Evolutionary conservation across 2,888 invertebrate species (phyloP).

Genomic region (Cactoblastis cactorum): DNA sequence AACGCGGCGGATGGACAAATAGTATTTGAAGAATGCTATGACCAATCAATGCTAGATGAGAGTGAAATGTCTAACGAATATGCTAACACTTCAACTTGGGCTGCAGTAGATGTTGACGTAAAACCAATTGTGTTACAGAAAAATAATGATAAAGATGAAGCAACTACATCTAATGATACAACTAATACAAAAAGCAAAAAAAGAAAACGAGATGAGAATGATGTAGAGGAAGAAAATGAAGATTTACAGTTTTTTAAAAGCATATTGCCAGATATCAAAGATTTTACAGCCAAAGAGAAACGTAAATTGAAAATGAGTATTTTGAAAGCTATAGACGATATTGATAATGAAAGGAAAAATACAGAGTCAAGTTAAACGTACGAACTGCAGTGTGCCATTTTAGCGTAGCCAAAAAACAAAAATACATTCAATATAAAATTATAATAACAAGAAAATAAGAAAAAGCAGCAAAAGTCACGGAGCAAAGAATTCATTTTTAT

Average conservation of each 20-base stretch:
- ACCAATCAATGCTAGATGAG: conserved; percentile 21
- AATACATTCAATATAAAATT: too few relatives aligned
- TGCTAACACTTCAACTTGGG: conserved; percentile 22
- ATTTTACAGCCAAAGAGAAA: conserved; percentile 69
- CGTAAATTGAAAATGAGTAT: conserved; percentile 74
- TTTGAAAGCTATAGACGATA: conserved; percentile 67
- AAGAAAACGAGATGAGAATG: conserved; percentile 21
- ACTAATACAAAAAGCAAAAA: conserved; percentile 15
- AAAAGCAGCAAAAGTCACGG: too few relatives aligned
- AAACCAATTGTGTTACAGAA: conserved; percentile 26
- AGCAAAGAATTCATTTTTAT: too few relatives aligned
- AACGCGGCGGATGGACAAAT: conserved; percentile 19
- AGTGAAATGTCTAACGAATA: conserved; percentile 22
- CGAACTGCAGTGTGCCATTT: too few relatives aligned
- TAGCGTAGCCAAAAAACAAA: too few relatives aligned
- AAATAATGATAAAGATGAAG: conserved; percentile 9
- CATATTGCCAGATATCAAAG: conserved; percentile 70
- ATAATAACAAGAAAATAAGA: too few relatives aligned
- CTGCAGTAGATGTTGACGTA: conserved; percentile 25
- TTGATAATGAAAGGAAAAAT: conserved; percentile 34
- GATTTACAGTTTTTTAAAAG: conserved; percentile 72
- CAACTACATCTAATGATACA: conserved; percentile 6
- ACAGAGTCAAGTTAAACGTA: neutral
- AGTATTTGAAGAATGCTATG: conserved; percentile 20
- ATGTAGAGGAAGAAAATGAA: conserved; percentile 32